phyloP scores from a whole-genome alignment of 2,797 vertebrate genomes.

The Helicolenus hilgendorfi region DNA sequence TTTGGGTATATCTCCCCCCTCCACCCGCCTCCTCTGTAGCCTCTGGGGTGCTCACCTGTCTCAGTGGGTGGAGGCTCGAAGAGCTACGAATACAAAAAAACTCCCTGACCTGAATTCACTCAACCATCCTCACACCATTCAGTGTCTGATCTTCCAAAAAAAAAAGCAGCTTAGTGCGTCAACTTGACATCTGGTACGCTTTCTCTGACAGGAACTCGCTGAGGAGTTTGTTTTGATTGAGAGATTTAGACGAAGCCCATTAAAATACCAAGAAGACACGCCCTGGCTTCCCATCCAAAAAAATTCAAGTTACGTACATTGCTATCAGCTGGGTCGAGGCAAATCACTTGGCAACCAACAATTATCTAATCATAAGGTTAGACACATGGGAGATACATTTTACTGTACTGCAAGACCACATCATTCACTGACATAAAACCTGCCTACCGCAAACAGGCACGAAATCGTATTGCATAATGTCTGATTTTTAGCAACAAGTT shows the following conservation, averaged over 20 bases:
- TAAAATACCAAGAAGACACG: constrained; percentile 21
- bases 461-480: not conserved
- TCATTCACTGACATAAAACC: not conserved
- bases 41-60: constrained; percentile 80
- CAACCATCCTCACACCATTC: constrained; percentile 24
- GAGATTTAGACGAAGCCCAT: constrained; percentile 27
- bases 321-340: not conserved
- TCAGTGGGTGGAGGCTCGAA: constrained; percentile 41
- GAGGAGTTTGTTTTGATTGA: constrained; percentile 44
- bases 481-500: not conserved
- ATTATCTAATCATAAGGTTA: not conserved
- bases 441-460: not conserved
- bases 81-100: constrained; percentile 50
- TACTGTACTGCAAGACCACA: not conserved
- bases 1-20: constrained; percentile 51
- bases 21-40: constrained; percentile 52
- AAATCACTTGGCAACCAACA: not conserved
- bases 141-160: constrained; percentile 18
- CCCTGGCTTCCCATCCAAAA: not conserved
- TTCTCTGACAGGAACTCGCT: constrained; percentile 21
- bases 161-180: constrained; percentile 14
- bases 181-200: constrained; percentile 26
- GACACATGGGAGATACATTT: not conserved
- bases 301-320: not conserved
- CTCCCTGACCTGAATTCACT: constrained; percentile 62